Conservation (phyloP, 2,113 vertebrate genomes). For the Macquaria australasica region DNA sequence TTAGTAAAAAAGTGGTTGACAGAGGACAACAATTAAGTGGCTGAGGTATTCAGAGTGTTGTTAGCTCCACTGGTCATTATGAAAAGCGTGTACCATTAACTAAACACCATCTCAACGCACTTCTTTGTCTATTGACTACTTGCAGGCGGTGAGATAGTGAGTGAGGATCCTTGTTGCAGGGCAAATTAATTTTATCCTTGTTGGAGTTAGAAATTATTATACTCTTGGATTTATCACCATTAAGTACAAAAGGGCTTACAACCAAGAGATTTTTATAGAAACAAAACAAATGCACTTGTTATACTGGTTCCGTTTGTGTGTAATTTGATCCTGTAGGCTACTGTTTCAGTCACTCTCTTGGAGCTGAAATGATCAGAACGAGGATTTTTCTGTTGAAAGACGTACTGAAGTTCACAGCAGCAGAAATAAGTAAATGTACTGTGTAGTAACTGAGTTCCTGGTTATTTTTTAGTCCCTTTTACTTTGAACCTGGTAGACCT, state of each 20-base stretch:
- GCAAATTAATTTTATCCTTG: background rate
- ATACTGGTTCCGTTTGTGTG: background rate
- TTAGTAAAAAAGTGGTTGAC: background rate
- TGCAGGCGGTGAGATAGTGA: background rate
- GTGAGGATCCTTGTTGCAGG: background rate
- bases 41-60: background rate
- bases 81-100: background rate
- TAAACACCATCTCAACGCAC: background rate
- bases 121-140: background rate
- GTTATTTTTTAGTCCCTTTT: too few species aligned
- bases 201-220: background rate
- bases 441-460: background rate
- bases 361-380: background rate
- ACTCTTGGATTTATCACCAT: background rate
- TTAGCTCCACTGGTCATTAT: background rate
- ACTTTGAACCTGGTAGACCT: too few species aligned
- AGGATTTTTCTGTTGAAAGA: background rate
- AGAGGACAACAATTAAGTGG: slow-evolving; percentile 4
- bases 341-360: slow-evolving; percentile 5
- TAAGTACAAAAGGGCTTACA: background rate
- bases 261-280: background rate
- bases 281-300: slow-evolving; percentile 27
- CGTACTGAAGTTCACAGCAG: background rate
- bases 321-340: slow-evolving; percentile 28
- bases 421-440: background rate